phyloP scores from a whole-genome alignment of 2,113 vertebrate species.

The Panthera uncia region DNA sequence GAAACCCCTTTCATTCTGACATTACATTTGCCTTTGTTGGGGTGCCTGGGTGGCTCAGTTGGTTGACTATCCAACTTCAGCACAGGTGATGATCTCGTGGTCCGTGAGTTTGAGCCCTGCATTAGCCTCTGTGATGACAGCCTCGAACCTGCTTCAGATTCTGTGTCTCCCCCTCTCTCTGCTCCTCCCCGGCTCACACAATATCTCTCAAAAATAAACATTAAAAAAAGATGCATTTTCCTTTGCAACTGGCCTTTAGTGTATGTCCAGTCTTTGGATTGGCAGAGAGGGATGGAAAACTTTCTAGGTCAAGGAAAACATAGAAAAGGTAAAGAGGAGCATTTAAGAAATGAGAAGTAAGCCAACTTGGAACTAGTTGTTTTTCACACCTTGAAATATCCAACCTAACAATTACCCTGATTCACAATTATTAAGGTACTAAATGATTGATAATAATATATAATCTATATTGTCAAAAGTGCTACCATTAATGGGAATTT shows the following conservation, averaged over 20 bases:
- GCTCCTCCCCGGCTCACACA: no score
- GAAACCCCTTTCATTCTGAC: neutral
- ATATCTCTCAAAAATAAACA: no score
- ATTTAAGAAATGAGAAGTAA: slow-evolving; percentile 13
- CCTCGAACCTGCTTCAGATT: no score
- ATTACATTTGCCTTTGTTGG: neutral
- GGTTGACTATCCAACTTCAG: no score
- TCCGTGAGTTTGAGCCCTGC: no score
- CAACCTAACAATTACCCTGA: slow-evolving; percentile 15
- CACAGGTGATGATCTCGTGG: no score
- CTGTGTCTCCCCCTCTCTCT: no score
- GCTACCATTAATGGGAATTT: slow-evolving; percentile 18
- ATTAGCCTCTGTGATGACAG: no score
- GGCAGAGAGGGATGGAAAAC: neutral
- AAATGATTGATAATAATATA: slow-evolving; percentile 2
- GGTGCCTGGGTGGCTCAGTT: no score
- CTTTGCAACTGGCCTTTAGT: slow-evolving; percentile 23
- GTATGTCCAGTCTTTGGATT: neutral
- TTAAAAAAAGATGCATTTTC: neutral
- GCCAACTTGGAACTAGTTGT: neutral
- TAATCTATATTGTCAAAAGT: slow-evolving; percentile 1
- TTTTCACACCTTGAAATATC: slow-evolving; percentile 39
- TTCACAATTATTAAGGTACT: neutral
- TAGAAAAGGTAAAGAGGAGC: slow-evolving; percentile 15
- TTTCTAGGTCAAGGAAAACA: slow-evolving; percentile 28